Base-by-base conservation (phyloP, 2,797 vertebrate genomes). In the Gobio occitaniae region DNA sequence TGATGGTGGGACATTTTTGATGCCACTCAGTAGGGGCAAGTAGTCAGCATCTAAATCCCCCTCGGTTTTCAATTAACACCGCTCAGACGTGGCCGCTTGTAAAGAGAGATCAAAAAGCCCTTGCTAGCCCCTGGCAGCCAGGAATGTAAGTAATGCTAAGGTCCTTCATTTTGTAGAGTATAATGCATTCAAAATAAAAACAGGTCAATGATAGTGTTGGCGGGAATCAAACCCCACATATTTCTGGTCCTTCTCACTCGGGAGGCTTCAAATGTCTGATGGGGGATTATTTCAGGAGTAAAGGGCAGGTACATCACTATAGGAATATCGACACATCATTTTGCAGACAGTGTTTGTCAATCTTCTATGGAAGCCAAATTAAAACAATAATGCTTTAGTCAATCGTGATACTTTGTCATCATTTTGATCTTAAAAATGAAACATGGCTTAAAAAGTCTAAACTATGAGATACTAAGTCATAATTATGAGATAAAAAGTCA, bases 41-140 rank as follows among this genome's bases (percentile, higher is more conserved):
- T 86, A 91, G 85, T 89, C 86, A 79, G 68, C 78, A 87, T 86
- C 78, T 80, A 89, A 90, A 88, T 87, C 88, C 88, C 86, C 88
- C 83, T 84, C 47, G 88, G 83, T 86, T 89, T 93, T 91, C 90
- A 91, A 90, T 92, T 91, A 92, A 90, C 87, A 80, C 84, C 78
- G 66, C 86, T 36, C 68, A 85, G 89, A 88, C 85, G 79, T 84
- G 83, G 83, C 80, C 74, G 68, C 86, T 81, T 66, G 85, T 86
- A 84, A 80, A 84, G 87, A 85, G 83, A 88, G 91, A 93, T 91
- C 90, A 92, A 92, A 93, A 83, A 84, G 54, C 61, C 76, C 77
- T 85, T n/a, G 32, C 70, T 70, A 86, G 82, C 74, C 83, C 87
- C 88, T 80, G 82, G 87, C 78, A 82, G 85, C 80, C 86, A 86